phyloP scores from a whole-genome alignment of 2,888 invertebrate species.

The Hemaris fuciformis region DNA sequence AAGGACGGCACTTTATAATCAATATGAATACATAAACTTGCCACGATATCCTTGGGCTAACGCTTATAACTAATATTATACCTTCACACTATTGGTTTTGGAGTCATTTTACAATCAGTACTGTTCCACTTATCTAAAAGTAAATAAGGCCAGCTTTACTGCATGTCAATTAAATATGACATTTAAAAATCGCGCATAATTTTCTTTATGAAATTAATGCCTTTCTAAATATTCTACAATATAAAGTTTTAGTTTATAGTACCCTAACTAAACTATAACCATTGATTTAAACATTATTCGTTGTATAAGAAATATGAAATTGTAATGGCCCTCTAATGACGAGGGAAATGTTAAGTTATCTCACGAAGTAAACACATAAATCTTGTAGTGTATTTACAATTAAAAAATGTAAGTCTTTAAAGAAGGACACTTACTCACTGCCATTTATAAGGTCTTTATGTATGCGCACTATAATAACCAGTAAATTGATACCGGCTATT shows the following conservation, averaged over 20 bases:
- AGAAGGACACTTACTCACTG: background rate
- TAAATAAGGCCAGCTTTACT: background rate
- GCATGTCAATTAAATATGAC: background rate
- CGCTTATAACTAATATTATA: background rate
- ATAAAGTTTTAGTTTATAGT: background rate
- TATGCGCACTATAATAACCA: slow-evolving; percentile 35
- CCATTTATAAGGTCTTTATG: slow-evolving; percentile 16
- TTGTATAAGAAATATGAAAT: background rate
- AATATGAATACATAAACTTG: slow-evolving; percentile 45
- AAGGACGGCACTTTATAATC: slow-evolving; percentile 72
- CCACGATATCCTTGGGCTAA: background rate
- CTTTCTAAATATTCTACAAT: background rate
- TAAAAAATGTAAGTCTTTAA: background rate
- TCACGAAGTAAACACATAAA: background rate
- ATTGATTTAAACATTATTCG: too few species aligned
- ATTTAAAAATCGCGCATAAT: background rate
- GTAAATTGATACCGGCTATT: slow-evolving; percentile 43
- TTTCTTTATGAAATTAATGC: background rate
- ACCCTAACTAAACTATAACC: too few species aligned
- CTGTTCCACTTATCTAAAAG: background rate
- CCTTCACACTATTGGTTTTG: background rate
- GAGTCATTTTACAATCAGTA: background rate
- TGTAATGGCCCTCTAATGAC: background rate
- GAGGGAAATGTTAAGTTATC: background rate
- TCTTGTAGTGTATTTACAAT: background rate